These are phyloP conservation scores for Aegotheles bennettii DNA, from an alignment of 2,113 vertebrate genomes.

Conservation along the genomic window DNA sequence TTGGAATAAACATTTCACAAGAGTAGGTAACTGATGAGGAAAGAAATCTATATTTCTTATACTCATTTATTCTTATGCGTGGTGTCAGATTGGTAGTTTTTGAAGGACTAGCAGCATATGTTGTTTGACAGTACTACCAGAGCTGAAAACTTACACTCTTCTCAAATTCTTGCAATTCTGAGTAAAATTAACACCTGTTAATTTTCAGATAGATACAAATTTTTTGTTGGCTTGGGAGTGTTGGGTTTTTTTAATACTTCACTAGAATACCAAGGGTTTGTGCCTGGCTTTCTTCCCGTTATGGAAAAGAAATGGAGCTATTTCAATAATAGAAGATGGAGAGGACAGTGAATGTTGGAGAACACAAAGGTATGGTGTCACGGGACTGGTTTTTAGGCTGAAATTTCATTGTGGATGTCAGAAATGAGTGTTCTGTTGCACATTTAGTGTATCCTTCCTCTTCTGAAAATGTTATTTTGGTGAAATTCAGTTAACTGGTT, in stretches of 20 bases:
- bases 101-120: neutral
- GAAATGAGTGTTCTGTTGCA: neutral
- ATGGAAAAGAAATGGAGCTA: neutral
- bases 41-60: neutral
- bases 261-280: neutral
- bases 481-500: neutral
- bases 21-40: neutral
- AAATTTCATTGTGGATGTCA: neutral
- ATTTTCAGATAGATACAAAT: neutral
- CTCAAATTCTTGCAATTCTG: neutral
- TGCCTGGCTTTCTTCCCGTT: neutral
- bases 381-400: neutral
- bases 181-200: neutral
- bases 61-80: neutral
- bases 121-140: neutral
- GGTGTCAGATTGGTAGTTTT: neutral
- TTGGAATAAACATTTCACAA: neutral
- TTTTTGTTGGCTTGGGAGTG: neutral
- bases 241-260: neutral
- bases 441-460: neutral
- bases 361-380: fast-evolving
- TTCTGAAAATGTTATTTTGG: neutral
- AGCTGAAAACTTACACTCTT: neutral
- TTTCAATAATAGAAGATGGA: neutral
- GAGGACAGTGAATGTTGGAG: neutral